Percentiles rank a stretch among this genome's conserved stretches.
Conservation (phyloP, 2,888 invertebrate genomes). For the Ennomos erosarius region DNA sequence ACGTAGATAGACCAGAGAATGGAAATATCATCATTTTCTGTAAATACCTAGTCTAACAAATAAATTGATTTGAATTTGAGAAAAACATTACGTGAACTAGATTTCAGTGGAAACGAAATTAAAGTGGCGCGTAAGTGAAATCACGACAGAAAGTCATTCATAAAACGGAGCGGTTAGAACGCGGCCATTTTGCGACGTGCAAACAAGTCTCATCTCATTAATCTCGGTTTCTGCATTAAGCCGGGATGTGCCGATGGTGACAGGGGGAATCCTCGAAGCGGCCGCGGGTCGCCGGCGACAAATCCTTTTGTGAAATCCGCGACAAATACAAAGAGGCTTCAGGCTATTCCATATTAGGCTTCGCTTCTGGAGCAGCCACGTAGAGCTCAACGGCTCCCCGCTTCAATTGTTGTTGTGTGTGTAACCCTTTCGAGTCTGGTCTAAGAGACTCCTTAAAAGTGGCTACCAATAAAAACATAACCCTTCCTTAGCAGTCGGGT, state of each 20-base stretch:
- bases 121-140: slow-evolving; percentile 35
- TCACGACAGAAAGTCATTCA: slow-evolving; percentile 50
- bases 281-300: slow-evolving; percentile 62
- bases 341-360: slow-evolving; percentile 41
- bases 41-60: no score
- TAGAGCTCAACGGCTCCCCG: slow-evolving; percentile 22
- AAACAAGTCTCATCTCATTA: slow-evolving; percentile 73
- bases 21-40: no score
- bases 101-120: slow-evolving; percentile 25
- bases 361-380: slow-evolving; percentile 27
- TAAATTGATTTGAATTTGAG: no score
- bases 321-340: slow-evolving; percentile 67
- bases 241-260: slow-evolving; percentile 78
- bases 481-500: no score
- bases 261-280: slow-evolving; percentile 71
- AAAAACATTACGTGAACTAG: slow-evolving; percentile 34
- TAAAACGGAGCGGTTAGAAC: slow-evolving; percentile 50
- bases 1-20: slow-evolving; percentile 25
- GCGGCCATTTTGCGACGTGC: slow-evolving; percentile 43
- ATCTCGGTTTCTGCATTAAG: slow-evolving; percentile 80
- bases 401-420: slow-evolving; percentile 22
- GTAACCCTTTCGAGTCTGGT: slow-evolving; percentile 7
- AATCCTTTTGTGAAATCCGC: slow-evolving; percentile 75
- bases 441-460: slow-evolving; percentile 1
- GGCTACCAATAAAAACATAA: neutral